A percentile compares a stretch with the other conserved stretches of the same genome.
Evolutionary conservation across 2,797 vertebrate species (phyloP).

Genomic region (Anabas testudineus): DNA sequence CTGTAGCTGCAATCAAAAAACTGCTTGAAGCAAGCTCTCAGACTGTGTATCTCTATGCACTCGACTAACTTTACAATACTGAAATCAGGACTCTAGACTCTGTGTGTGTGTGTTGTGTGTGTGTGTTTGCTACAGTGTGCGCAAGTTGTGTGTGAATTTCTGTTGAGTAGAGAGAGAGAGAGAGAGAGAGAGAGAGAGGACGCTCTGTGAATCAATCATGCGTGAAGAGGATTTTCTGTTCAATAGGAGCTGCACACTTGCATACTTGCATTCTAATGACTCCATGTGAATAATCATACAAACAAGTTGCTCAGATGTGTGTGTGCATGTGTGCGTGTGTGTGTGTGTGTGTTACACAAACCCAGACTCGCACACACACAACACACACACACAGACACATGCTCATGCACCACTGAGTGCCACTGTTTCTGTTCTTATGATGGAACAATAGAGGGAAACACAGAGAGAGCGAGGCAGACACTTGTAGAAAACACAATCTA

Average conservation of each 20-base stretch:
- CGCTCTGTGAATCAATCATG: slow-evolving; percentile 75
- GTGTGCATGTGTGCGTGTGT: neutral
- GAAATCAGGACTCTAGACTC: slow-evolving; percentile 64
- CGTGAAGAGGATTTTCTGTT: slow-evolving; percentile 80
- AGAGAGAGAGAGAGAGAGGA: slow-evolving; percentile 46
- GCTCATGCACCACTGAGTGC: slow-evolving; percentile 10
- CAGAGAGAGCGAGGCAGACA: slow-evolving; percentile 2
- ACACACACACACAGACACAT: neutral
- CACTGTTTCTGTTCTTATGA: slow-evolving; percentile 27
- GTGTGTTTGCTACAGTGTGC: slow-evolving; percentile 15
- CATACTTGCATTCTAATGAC: slow-evolving; percentile 85
- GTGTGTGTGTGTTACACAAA: neutral
- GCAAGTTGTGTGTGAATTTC: slow-evolving; percentile 32
- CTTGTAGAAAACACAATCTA: slow-evolving; percentile 2
- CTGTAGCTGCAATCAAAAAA: slow-evolving; percentile 64
- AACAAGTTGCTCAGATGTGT: slow-evolving; percentile 49
- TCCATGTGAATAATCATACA: slow-evolving; percentile 68
- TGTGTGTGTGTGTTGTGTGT: slow-evolving; percentile 22
- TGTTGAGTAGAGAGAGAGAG: slow-evolving; percentile 43
- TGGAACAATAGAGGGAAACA: slow-evolving; percentile 15
- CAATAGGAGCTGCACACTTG: slow-evolving; percentile 79
- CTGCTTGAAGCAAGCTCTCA: slow-evolving; percentile 61
- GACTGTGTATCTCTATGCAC: slow-evolving; percentile 61
- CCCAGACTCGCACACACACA: no score
- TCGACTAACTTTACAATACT: slow-evolving; percentile 76